Evolutionary conservation across 2,888 invertebrate species (phyloP).

Genomic region (Clitarchus hookeri): DNA sequence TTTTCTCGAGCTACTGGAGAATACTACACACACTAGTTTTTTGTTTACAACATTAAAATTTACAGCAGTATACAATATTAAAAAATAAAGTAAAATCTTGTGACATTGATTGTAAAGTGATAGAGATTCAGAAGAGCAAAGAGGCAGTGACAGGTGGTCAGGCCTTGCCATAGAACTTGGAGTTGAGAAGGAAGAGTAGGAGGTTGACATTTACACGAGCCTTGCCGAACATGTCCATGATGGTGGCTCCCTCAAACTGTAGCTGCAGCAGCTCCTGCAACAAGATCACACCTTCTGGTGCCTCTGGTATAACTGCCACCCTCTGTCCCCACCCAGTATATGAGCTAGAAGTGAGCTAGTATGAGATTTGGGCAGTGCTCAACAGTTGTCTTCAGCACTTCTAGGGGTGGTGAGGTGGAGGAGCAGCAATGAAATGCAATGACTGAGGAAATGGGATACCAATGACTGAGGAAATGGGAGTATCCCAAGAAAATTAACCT

Average conservation of each 20-base stretch:
- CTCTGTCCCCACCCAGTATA: no score
- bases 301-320: no score
- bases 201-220: constrained; percentile 79
- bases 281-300: constrained; percentile 12
- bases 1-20: background rate
- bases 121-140: background rate
- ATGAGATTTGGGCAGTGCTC: no score
- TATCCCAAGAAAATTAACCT: no score
- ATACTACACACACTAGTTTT: background rate
- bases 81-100: background rate
- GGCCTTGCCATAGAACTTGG: constrained; percentile 72
- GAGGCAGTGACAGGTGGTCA: constrained; percentile 37
- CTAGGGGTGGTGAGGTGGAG: no score
- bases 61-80: background rate
- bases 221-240: constrained; percentile 79
- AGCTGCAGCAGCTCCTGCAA: constrained; percentile 71
- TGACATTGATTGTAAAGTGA: no score
- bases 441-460: no score
- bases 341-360: no score
- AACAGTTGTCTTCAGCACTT: no score
- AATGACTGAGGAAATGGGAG: no score
- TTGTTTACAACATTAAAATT: background rate
- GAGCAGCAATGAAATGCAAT: no score
- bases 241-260: constrained; percentile 75
- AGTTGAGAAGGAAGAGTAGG: constrained; percentile 72